phyloP scores from a whole-genome alignment of 2,113 vertebrate species.

The Sciurus niger region DNA sequence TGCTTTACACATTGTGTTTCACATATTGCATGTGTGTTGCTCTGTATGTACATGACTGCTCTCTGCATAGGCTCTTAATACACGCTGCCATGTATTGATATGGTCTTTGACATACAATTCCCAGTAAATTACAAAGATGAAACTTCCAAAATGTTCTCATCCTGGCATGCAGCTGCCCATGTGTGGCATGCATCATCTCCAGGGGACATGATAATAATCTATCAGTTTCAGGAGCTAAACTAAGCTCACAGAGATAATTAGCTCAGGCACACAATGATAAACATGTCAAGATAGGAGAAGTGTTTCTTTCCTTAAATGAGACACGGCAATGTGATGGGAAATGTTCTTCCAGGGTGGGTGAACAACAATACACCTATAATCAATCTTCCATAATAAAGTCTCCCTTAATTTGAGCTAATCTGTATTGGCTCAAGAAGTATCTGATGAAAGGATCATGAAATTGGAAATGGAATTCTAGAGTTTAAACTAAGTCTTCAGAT shows the following conservation, averaged over 20 bases:
- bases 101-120: conserved; percentile 54
- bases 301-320: conserved; percentile 88
- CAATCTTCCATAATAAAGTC: conserved; percentile 84
- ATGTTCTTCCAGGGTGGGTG: conserved; percentile 82
- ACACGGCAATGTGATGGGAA: conserved; percentile 85
- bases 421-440: conserved; percentile 82
- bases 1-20: no score
- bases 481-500: background rate
- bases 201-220: conserved; percentile 87
- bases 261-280: conserved; percentile 87
- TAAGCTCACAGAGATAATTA: conserved; percentile 89
- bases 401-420: conserved; percentile 87
- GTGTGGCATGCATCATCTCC: conserved; percentile 86
- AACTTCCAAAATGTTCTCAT: conserved; percentile 83
- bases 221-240: conserved; percentile 85
- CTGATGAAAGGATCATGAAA: conserved; percentile 69
- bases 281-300: conserved; percentile 87
- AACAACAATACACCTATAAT: conserved; percentile 84
- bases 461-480: conserved; percentile 20
- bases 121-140: conserved; percentile 83
- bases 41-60: background rate
- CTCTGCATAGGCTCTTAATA: background rate
- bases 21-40: no score
- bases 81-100: background rate
- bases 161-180: conserved; percentile 84